A percentile compares a stretch with the other conserved stretches of the same genome.
These are phyloP conservation scores for Meloidogyne floridensis DNA, from an alignment of 1,140 invertebrate species.

Conservation along the genomic window DNA sequence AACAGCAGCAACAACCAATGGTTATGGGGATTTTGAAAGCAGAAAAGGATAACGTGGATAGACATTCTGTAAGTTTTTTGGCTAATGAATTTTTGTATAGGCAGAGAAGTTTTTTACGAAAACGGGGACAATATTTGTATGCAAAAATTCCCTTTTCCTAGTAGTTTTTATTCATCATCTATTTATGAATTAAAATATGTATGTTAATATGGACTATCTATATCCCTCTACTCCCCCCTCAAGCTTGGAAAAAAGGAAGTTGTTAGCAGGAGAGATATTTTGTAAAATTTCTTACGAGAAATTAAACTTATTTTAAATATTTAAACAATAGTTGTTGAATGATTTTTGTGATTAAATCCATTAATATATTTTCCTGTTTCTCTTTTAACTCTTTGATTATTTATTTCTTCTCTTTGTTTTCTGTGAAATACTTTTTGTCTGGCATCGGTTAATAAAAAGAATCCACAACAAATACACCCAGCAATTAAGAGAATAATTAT, in stretches of 20 bases:
- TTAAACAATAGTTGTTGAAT: slow-evolving; percentile 33
- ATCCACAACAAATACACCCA: slow-evolving; percentile 44
- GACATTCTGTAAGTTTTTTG: slow-evolving; percentile 22
- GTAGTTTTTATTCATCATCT: too few relatives aligned
- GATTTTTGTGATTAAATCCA: slow-evolving; percentile 31
- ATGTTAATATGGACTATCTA: too few relatives aligned
- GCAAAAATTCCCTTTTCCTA: too few relatives aligned
- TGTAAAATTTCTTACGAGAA: too few relatives aligned
- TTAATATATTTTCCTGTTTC: background rate
- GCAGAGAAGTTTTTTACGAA: too few relatives aligned
- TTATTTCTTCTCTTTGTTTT: slow-evolving; percentile 26
- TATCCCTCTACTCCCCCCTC: too few relatives aligned
- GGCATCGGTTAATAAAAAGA: slow-evolving; percentile 45
- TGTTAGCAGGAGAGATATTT: too few relatives aligned
- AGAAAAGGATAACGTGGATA: background rate
- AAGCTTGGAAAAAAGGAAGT: too few relatives aligned
- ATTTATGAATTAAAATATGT: too few relatives aligned
- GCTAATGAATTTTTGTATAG: too few relatives aligned
- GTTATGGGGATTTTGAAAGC: background rate
- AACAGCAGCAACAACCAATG: background rate
- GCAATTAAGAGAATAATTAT: slow-evolving; percentile 39
- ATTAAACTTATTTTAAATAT: background rate
- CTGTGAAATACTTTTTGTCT: slow-evolving; percentile 27
- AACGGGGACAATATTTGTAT: too few relatives aligned
- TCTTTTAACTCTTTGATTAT: background rate